A percentile compares a stretch with the other conserved stretches of the same genome.
phyloP scores from a whole-genome alignment of 2,888 invertebrate genomes.

The Encarsia formosa region DNA sequence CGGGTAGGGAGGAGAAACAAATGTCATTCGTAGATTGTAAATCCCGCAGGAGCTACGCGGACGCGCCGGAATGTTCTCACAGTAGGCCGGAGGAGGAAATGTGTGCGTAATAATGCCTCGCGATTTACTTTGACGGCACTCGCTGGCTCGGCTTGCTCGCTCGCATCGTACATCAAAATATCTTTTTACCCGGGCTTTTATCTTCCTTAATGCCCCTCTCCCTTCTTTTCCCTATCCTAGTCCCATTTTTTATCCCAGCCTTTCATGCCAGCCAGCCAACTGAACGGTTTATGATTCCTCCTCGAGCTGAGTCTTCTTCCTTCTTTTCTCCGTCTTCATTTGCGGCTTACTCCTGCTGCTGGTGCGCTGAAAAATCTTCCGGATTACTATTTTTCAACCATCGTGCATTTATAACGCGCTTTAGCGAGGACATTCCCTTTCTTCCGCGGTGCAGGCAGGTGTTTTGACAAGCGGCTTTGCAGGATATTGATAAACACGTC shows the following conservation, averaged over 20 bases:
- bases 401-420: too few species aligned
- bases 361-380: too few species aligned
- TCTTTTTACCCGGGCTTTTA: constrained; percentile 12
- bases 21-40: constrained; percentile 23
- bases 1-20: constrained; percentile 15
- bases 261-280: neutral
- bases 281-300: constrained; percentile 17
- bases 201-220: constrained; percentile 11
- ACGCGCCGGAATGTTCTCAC: constrained; percentile 26
- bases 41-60: constrained; percentile 14
- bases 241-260: constrained; percentile 13
- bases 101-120: constrained; percentile 23
- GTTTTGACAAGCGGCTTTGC: too few species aligned
- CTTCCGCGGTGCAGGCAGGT: too few species aligned
- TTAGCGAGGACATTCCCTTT: too few species aligned
- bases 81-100: constrained; percentile 4
- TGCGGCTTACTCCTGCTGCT: too few species aligned
- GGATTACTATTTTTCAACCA: too few species aligned
- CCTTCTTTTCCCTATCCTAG: constrained; percentile 8
- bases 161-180: constrained; percentile 24
- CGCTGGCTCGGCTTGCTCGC: neutral
- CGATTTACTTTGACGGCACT: constrained; percentile 15
- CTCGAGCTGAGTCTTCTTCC: neutral
- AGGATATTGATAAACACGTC: too few species aligned
- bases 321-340: constrained; percentile 7